These are phyloP conservation scores for Zonitis immaculata DNA, from an alignment of 2,888 invertebrate species.

Conservation along the genomic window DNA sequence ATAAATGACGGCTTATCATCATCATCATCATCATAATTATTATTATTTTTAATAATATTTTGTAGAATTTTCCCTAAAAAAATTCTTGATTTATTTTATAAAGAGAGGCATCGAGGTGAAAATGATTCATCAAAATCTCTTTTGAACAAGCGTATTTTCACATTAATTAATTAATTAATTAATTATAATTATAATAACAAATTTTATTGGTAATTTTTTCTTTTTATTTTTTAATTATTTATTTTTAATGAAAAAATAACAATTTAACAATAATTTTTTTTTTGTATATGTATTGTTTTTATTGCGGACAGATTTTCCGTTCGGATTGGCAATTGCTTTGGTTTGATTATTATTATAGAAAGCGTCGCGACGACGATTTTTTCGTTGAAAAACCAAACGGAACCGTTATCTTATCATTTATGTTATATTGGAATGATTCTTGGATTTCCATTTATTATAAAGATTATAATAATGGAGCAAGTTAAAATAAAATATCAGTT, in stretches of 20 bases:
- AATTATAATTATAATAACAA: no score
- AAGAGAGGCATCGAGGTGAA: conserved; percentile 45
- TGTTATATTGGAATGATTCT: conserved; percentile 3
- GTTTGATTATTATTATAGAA: background rate
- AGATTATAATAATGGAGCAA: background rate
- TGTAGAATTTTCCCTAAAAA: background rate
- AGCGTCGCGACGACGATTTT: background rate
- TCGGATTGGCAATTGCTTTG: background rate
- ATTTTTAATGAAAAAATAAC: no score
- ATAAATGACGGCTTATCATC: conserved; percentile 24
- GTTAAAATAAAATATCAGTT: background rate
- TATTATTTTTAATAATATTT: conserved; percentile 2
- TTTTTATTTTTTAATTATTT: no score
- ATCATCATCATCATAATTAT: conserved; percentile 1
- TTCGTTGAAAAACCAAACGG: no score
- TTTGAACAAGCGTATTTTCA: conserved; percentile 40
- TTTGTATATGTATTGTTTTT: background rate
- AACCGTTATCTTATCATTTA: conserved; percentile 12
- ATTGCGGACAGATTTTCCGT: background rate
- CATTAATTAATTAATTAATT: no score
- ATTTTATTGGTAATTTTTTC: no score
- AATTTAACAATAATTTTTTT: conserved; percentile 1
- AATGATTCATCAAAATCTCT: conserved; percentile 35
- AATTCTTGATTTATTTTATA: background rate
- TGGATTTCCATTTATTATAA: background rate